Conservation (phyloP, 2,888 invertebrate genomes). For the Lasiommata megera region DNA sequence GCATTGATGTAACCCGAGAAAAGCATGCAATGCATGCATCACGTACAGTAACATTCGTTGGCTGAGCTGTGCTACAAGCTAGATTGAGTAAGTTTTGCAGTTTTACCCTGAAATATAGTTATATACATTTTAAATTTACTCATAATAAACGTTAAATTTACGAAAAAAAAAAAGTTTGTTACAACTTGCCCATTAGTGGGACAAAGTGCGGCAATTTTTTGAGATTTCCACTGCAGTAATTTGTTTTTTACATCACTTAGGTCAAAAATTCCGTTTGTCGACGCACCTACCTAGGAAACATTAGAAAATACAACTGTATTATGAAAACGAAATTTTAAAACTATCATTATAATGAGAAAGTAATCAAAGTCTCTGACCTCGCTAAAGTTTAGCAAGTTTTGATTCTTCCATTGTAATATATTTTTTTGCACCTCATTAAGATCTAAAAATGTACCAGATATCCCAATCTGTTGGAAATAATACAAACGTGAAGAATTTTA, state of each 20-base stretch:
- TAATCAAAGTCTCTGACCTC: conserved; percentile 56
- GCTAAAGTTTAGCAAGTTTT: conserved; percentile 60
- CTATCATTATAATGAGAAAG: neutral
- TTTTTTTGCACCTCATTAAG: conserved; percentile 65
- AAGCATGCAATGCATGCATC: conserved; percentile 85
- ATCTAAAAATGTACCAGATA: conserved; percentile 60
- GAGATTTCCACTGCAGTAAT: conserved; percentile 73
- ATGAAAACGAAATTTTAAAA: neutral
- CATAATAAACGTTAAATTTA: neutral
- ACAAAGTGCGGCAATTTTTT: conserved; percentile 67
- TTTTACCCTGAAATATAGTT: conserved; percentile 48
- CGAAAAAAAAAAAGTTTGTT: neutral
- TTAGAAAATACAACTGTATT: neutral
- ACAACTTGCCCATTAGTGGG: conserved; percentile 65
- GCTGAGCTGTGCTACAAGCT: conserved; percentile 84
- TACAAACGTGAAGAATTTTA: conserved; percentile 15
- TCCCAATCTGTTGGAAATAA: conserved; percentile 56
- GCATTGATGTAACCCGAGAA: conserved; percentile 76
- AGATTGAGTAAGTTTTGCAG: conserved; percentile 81
- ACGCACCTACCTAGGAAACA: conserved; percentile 55
- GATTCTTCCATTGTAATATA: conserved; percentile 68
- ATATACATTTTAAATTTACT: neutral
- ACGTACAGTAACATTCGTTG: conserved; percentile 75
- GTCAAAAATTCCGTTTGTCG: conserved; percentile 68
- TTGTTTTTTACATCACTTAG: conserved; percentile 73